A percentile compares a stretch with the other conserved stretches of the same genome.
Evolutionary conservation across 2,797 vertebrate species (phyloP).

Genomic region (Harpagifer antarcticus): DNA sequence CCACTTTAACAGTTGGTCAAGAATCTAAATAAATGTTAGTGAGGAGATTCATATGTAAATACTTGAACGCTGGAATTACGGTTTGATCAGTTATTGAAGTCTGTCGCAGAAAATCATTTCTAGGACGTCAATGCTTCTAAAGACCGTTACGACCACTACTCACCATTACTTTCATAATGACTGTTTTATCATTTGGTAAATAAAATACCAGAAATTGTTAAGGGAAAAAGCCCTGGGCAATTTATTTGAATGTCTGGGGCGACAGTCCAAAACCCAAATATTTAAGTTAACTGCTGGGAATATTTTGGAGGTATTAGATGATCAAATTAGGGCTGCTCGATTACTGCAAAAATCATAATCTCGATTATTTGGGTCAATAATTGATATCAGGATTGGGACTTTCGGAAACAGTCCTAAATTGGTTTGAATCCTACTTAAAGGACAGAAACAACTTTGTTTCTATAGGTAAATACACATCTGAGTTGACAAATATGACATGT

Average conservation of each 20-base stretch:
- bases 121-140: background rate
- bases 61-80: background rate
- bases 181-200: background rate
- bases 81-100: background rate
- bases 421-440: too few species aligned
- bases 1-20: background rate
- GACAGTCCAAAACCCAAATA: background rate
- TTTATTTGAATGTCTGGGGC: background rate
- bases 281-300: too few species aligned
- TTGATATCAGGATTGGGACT: too few species aligned
- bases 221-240: too few species aligned
- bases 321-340: too few species aligned
- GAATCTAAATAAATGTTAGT: conserved; percentile 21
- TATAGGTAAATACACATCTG: too few species aligned
- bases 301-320: too few species aligned
- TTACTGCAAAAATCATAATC: too few species aligned
- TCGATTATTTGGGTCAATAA: too few species aligned
- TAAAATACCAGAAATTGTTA: background rate
- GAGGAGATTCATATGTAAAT: conserved; percentile 25
- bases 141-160: background rate
- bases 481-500: too few species aligned
- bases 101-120: background rate
- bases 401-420: too few species aligned
- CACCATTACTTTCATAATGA: background rate
- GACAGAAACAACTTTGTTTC: too few species aligned